Conservation (phyloP, 2,113 vertebrate species). For the Lathamus discolor region DNA sequence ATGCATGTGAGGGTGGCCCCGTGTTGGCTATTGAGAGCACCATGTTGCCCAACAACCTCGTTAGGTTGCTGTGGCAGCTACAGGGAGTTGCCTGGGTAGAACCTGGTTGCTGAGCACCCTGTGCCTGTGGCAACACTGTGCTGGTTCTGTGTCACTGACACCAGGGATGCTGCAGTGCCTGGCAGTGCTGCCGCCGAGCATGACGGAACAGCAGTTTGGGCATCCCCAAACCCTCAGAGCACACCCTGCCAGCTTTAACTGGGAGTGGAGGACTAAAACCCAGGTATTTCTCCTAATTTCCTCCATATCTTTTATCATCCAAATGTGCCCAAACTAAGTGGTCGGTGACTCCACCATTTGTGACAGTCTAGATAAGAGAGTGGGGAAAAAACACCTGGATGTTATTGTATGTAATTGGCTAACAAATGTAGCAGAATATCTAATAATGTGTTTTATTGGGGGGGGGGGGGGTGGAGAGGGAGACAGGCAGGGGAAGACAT, state of each 20-base stretch:
- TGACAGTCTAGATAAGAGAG: background rate
- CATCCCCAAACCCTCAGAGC: background rate
- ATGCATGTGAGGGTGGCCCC: background rate
- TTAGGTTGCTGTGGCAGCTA: background rate
- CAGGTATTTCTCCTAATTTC: background rate
- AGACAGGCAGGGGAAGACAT: fast-evolving
- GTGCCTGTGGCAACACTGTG: background rate
- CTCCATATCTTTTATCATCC: background rate
- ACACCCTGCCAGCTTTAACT: background rate
- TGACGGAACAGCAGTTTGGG: background rate
- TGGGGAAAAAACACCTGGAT: background rate
- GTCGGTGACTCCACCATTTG: background rate
- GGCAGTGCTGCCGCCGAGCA: background rate
- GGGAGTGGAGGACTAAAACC: background rate
- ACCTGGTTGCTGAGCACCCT: background rate
- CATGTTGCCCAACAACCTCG: background rate
- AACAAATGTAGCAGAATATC: background rate
- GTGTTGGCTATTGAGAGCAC: background rate
- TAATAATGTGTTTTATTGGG: background rate
- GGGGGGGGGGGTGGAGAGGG: too few relatives aligned
- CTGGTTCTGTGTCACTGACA: background rate
- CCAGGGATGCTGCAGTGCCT: background rate
- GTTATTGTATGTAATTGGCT: background rate
- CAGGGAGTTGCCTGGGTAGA: background rate
- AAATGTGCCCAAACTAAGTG: background rate